Percentiles rank a stretch among this genome's conserved stretches.
These are phyloP conservation scores for Heliocidaris tuberculata DNA, from an alignment of 35 echinoderm and acorn worm genomes.

Conservation along the genomic window DNA sequence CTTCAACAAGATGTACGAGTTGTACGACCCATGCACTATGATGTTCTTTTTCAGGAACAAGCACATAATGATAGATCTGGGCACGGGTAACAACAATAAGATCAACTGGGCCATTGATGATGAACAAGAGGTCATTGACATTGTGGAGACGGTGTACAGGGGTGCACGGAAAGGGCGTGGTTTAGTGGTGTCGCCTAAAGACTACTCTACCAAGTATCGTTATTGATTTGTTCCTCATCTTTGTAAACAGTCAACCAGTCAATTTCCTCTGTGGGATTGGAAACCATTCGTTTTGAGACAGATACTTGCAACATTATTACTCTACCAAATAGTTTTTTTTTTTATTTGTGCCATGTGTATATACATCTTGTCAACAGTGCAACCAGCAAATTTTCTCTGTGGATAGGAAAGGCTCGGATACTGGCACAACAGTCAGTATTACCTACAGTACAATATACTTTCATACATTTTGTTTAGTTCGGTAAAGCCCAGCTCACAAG, in stretches of 20 bases:
- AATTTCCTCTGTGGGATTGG: neutral
- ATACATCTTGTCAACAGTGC: no score
- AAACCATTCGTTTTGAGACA: neutral
- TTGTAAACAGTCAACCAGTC: neutral
- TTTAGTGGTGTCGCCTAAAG: conserved; percentile 99
- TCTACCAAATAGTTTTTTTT: no score
- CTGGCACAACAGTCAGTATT: no score
- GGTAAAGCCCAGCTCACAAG: no score
- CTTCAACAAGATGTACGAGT: conserved; percentile 99
- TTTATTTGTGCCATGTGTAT: no score
- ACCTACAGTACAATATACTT: no score
- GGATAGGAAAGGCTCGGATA: no score
- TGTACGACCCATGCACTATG: conserved; percentile 96
- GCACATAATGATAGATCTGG: conserved; percentile 99
- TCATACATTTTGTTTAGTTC: no score
- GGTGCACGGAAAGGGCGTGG: conserved; percentile 95
- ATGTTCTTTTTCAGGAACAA: conserved; percentile 99
- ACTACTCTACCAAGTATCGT: conserved; percentile 98
- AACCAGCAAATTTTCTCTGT: no score
- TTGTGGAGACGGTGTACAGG: conserved; percentile 91
- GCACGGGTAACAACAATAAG: conserved; percentile 99
- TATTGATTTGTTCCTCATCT: conserved; percentile 55
- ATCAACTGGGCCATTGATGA: conserved; percentile 98
- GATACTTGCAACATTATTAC: neutral
- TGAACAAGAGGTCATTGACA: conserved; percentile 96